Conservation (phyloP, 2,797 vertebrate genomes). For the Sorex maritimensis region DNA sequence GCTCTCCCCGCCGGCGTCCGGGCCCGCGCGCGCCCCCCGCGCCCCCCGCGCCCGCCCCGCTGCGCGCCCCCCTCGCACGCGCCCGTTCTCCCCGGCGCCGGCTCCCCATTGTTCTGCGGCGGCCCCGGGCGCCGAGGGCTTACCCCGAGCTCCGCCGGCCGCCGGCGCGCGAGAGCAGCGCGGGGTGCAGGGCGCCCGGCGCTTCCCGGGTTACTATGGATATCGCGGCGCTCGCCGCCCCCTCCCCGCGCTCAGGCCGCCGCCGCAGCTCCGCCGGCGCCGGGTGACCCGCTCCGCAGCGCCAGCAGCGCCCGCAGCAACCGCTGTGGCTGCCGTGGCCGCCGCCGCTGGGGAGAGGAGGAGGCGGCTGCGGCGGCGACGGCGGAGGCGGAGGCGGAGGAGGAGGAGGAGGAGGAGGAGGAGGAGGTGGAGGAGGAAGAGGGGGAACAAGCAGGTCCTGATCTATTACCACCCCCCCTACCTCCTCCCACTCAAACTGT, state of each 20-base stretch:
- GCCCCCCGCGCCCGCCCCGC: neutral
- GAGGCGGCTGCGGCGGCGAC: neutral
- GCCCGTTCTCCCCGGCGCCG: neutral
- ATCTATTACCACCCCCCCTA: neutral
- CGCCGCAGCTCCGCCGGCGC: conserved; percentile 69
- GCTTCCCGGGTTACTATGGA: conserved; percentile 90
- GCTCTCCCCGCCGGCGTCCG: conserved; percentile 72
- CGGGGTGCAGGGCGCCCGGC: conserved; percentile 44
- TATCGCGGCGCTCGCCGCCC: conserved; percentile 86
- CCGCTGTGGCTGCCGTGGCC: neutral
- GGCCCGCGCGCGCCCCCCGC: conserved; percentile 72
- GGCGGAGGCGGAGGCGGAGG: too few species aligned
- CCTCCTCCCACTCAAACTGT: conserved; percentile 10
- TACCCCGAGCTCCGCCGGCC: conserved; percentile 56
- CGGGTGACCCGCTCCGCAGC: conserved; percentile 66
- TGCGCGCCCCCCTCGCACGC: conserved; percentile 65
- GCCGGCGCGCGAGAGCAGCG: neutral
- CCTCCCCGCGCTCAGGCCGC: conserved; percentile 79
- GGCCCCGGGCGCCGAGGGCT: conserved; percentile 59
- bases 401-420: too few species aligned
- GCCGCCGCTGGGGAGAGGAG: neutral
- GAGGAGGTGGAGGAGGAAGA: neutral
- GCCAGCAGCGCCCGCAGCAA: conserved; percentile 15
- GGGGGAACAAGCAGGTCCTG: conserved; percentile 8
- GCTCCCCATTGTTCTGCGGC: conserved; percentile 80